Conservation (phyloP, 2,113 vertebrate genomes). For the Lonchura striata region DNA sequence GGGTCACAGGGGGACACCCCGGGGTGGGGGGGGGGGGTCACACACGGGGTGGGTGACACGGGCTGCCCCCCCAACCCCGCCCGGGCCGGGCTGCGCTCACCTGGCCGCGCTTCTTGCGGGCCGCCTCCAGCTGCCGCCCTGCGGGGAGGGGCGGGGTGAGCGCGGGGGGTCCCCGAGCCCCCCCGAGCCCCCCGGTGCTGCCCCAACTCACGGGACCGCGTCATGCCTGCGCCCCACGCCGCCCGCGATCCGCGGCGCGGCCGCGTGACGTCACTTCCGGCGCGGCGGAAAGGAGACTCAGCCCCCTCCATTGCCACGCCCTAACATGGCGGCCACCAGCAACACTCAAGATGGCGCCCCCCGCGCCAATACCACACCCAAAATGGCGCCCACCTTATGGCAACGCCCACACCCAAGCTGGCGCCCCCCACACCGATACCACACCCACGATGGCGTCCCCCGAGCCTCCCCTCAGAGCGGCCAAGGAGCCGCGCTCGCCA, state of each 20-base stretch:
- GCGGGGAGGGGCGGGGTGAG: neutral
- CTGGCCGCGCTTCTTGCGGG: neutral
- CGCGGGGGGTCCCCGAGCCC: neutral
- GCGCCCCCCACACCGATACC: no score
- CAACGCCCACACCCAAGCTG: no score
- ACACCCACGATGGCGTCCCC: no score
- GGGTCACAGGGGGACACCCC: neutral
- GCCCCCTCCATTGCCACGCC: neutral
- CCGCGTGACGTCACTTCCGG: fast-evolving
- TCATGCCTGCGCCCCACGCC: neutral
- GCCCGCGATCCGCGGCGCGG: fast-evolving
- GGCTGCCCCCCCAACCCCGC: neutral
- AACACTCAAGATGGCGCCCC: neutral
- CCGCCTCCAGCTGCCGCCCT: neutral
- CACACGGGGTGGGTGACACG: no score
- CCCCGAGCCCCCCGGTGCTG: neutral
- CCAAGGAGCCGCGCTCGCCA: no score
- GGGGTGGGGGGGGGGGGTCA: no score
- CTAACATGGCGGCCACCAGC: neutral
- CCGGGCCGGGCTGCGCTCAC: neutral
- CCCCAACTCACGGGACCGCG: neutral
- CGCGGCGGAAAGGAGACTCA: fast-evolving
- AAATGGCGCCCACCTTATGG: neutral
- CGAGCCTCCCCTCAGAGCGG: no score
- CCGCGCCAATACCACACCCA: neutral